Evolutionary conservation across 2,797 vertebrate genomes (phyloP), one percentile per base, ranked within the genome.

Genomic region (Momotus momota): DNA sequence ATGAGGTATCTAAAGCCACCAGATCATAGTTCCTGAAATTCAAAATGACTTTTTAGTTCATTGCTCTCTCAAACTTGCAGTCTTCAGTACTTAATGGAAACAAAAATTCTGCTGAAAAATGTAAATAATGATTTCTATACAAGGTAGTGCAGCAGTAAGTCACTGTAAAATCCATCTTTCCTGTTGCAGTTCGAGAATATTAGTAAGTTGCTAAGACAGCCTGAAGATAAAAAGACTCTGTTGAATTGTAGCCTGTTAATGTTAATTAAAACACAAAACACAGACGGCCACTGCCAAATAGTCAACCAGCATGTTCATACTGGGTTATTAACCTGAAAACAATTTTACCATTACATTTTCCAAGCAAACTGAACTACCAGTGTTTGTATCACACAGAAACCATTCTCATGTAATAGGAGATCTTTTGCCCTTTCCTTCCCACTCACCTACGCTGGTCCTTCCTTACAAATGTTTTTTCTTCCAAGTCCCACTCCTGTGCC

Each of bases 401-500:
- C 14, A 35, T 18, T 46, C 74, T 35, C 23, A 10, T 2, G 6
- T 12, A 21, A 35, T 0, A 3, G 0, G 2, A 67, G 49, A 73
- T 23, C 38, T 80, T 35, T 45, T 41, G 19, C 27, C 23, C 41
- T 51, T 71, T 70, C 33, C 31, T 13, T 61, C 43, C 70, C 14
- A 91, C 99, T 98, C 90, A 99, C 99, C 99, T 99, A 97, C 98
- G 98, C 97, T 99, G 99, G 94, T 99, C 99, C 96, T 98, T 98
- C 97, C 98, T 98, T 86, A 99, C 98, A 31, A 98, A 99, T 14
- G 98, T 97, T 74, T 99, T 98, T 49, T 99, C 99, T 6, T 99
- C 99, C 45, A 99, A 98, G 91, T 99, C 99, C 98, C 99, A 99
- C 96, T 99, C 99, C 61, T 99, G 99, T 92, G 99, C 98, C 92